These are phyloP conservation scores for Glossophaga mutica DNA, from an alignment of 2,797 vertebrate species.

Conservation along the genomic window DNA sequence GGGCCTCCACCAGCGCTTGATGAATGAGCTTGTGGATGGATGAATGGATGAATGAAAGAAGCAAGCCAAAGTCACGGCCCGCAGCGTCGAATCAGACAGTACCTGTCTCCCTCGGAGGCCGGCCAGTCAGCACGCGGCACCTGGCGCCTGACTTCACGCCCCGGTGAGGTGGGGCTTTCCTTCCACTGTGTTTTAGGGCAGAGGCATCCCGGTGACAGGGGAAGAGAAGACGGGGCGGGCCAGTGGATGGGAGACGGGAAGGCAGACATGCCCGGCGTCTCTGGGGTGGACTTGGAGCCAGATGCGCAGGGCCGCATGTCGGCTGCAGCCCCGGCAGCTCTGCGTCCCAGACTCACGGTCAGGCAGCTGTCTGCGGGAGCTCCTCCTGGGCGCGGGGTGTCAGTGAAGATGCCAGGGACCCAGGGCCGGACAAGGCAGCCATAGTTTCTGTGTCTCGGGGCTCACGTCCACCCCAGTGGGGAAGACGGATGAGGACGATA, in stretches of 20 bases:
- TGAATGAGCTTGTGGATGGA: background rate
- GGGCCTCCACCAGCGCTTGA: accelerated
- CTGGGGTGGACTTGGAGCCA: background rate
- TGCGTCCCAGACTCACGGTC: accelerated
- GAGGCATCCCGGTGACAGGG: accelerated
- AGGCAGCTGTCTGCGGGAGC: too few species aligned
- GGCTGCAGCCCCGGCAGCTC: background rate
- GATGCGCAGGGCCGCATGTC: accelerated
- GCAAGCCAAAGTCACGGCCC: accelerated
- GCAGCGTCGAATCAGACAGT: accelerated
- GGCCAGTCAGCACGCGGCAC: accelerated
- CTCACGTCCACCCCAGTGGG: too few species aligned
- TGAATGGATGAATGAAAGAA: background rate
- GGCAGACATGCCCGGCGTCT: accelerated
- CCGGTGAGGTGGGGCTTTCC: background rate
- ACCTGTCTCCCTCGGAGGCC: background rate
- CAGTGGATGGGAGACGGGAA: background rate
- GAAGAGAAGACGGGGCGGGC: background rate
- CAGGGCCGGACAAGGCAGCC: accelerated
- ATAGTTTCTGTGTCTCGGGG: accelerated
- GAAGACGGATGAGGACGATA: accelerated
- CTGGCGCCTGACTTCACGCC: background rate
- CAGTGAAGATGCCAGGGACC: background rate
- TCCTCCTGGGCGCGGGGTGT: accelerated
- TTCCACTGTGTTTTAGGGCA: background rate